Base-by-base conservation (phyloP, 2,888 invertebrate species). In the Megastigmus dorsalis region DNA sequence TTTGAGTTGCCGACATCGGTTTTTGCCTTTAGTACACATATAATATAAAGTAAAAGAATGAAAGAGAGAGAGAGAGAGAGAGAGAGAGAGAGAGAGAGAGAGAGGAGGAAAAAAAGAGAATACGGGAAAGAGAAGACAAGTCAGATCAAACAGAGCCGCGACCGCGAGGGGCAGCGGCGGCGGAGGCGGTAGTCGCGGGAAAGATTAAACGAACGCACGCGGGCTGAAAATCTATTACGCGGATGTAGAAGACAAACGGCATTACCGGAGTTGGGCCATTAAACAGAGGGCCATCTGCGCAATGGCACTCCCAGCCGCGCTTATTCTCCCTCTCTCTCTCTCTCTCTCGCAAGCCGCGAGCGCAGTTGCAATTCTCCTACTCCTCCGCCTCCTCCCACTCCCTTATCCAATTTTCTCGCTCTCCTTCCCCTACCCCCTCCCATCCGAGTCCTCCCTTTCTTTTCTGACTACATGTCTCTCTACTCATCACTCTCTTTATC, bases 201-300 rank as follows among this genome's bases (percentile, higher is more conserved):
- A 72, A 74, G 68, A 74, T 74, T 74, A 77, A 71, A 68, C 59
- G 71, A 67, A 67, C 55, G 63, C 60, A 71, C 63, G 43, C 59
- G 57, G 57, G 43, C 54, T 63, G 71, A 54, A 77, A 77, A 77
- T 74, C 71, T 71, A 77, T 77, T 77, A 67, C 26, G 45, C 67
- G 73, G 59, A 73, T 63, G 69, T 20, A 65, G 60, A 70, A 73
- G 77, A 77, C 65, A 75, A 72, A 73, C 75, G 66, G 57, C 66
- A 75, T 73, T 75, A 73, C 62, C 41, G 36, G 66, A 68, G 74
- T 68, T 71, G 67, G 23, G 52, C 67, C 66, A 76, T 77, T 77
- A 75, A 78, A 71, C 63, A 74, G 74, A 65, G 63, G 66, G 59
- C 69, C 70, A 74, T 76, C 73, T 76, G 73, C 63, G 68, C 72